Evolutionary conservation across 2,888 invertebrate genomes (phyloP), one percentile per base, ranked within the genome.

Genomic region (Cryptophagus acutangulus): DNA sequence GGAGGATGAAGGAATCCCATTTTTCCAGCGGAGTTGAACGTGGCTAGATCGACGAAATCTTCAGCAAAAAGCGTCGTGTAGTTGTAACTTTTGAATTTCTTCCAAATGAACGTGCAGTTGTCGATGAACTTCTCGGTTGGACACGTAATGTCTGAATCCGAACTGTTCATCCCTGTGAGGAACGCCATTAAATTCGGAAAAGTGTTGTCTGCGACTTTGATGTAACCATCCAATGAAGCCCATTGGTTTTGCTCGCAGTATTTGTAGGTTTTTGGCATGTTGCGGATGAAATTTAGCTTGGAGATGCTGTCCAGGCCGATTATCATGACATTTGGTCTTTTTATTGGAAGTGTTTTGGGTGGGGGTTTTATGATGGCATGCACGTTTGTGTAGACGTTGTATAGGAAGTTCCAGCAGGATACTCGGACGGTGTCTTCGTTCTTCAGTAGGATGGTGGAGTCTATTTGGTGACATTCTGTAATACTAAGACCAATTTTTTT

Each of bases 131-230:
- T 73, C 36, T 68, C 56, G 40, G 43, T 74, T 10, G 76, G 74
- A 47, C 75, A 74, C 33, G 71, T 63, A 1, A 64, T 55, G 24
- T 75, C 67, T 9, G 77, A 67, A 15, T 72, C 56, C 0, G 63
- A 36, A 17, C 45, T 42, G 38, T 67, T 62, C 46, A 75, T 74
- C 1, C 92, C 93, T 0, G 85, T 81, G 8, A 87, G 71, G 30
- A 86, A 74, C 0, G 91, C 87, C 77, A 92, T 84, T 33, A 94
- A 65, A 67, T 94, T 95, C 0, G 93, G 90, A 58, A 87, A 89
- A 0, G 92, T 92, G 58, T 93, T 93, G 60, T 92, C 92, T 2
- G 81, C 90, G 49, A 87, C 77, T 78, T 87, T 77, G 51, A 75
- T 76, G 44, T 67, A 69, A 5, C 65, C 66, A 46, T 51, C 52